These are phyloP conservation scores for Perithous albicinctus DNA, from an alignment of 2,888 invertebrate genomes.

Conservation along the genomic window DNA sequence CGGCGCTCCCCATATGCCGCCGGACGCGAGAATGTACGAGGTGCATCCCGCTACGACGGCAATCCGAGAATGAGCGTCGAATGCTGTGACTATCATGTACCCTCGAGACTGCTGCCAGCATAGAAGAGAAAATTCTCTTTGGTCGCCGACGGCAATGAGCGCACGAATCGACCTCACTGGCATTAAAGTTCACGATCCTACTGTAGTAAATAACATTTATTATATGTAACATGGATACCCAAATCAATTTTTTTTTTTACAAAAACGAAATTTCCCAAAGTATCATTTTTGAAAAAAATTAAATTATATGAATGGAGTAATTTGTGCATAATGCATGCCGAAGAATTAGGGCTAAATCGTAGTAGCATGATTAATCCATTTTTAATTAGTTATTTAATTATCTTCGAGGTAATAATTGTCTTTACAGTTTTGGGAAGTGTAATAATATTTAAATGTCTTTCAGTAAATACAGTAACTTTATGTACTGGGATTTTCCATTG, in stretches of 20 bases:
- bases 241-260: too few species aligned
- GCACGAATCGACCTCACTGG: constrained; percentile 50
- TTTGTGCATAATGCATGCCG: too few species aligned
- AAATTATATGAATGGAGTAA: too few species aligned
- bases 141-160: constrained; percentile 55
- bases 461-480: too few species aligned
- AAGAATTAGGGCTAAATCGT: too few species aligned
- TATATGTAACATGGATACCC: neutral
- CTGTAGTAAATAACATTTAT: constrained; percentile 15
- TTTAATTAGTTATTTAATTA: too few species aligned
- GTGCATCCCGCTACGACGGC: constrained; percentile 35
- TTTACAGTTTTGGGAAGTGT: too few species aligned
- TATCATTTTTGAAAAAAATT: neutral
- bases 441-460: too few species aligned
- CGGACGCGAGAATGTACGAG: constrained; percentile 70
- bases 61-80: constrained; percentile 32
- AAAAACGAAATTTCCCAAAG: neutral
- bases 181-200: constrained; percentile 57
- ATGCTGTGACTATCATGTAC: constrained; percentile 25
- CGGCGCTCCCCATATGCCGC: constrained; percentile 77
- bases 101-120: constrained; percentile 28
- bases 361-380: too few species aligned
- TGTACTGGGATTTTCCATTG: too few species aligned
- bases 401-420: too few species aligned
- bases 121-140: constrained; percentile 49